phyloP scores from a whole-genome alignment of 2,888 invertebrate genomes.

The Carabus problematicus region DNA sequence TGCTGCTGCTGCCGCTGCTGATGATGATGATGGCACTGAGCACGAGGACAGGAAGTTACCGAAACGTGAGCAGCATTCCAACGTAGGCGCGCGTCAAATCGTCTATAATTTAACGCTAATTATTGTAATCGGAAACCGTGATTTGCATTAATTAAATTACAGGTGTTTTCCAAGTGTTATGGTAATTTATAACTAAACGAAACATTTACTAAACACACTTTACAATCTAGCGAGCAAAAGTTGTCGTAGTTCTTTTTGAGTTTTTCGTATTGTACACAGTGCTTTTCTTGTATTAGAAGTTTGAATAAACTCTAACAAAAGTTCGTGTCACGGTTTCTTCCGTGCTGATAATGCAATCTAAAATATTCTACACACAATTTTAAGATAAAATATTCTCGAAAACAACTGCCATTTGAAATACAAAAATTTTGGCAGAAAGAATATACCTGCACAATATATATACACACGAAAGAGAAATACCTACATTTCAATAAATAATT shows the following conservation, averaged over 20 bases:
- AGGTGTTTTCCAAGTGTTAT: not conserved
- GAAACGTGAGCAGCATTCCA: conserved; percentile 10
- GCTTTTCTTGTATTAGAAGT: no score
- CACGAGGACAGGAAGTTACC: conserved; percentile 12
- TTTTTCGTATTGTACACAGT: not conserved
- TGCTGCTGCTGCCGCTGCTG: no score
- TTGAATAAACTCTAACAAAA: no score
- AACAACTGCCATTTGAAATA: no score
- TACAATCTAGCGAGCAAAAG: not conserved
- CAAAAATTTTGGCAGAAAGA: no score
- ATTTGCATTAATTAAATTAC: conserved; percentile 18
- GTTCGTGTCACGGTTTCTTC: no score
- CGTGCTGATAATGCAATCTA: no score
- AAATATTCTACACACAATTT: no score
- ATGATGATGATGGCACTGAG: not conserved
- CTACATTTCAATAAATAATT: no score
- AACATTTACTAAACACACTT: not conserved
- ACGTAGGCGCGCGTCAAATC: conserved; percentile 6
- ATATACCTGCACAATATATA: no score
- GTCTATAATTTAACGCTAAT: conserved; percentile 16
- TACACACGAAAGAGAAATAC: no score
- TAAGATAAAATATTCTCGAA: no score
- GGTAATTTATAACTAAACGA: not conserved
- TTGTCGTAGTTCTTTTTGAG: not conserved
- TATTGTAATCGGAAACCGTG: conserved; percentile 11